These are phyloP conservation scores for Myotis yumanensis DNA, from an alignment of 2,113 vertebrate genomes.

Conservation along the genomic window DNA sequence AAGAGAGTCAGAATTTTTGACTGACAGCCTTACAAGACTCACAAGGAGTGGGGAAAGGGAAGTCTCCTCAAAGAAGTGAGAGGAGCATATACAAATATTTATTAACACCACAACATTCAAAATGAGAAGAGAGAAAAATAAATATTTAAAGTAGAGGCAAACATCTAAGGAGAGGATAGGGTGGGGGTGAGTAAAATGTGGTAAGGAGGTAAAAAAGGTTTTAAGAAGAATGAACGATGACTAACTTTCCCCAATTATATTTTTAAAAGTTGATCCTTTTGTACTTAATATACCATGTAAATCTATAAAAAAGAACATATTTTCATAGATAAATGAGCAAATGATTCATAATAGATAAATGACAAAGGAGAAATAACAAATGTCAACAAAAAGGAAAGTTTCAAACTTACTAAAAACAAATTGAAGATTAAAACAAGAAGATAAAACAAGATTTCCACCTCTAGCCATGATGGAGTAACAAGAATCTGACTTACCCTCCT, in stretches of 20 bases:
- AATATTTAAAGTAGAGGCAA: background rate
- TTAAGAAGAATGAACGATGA: background rate
- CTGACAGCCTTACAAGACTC: background rate
- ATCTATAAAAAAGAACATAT: slow-evolving; percentile 3
- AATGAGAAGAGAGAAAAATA: background rate
- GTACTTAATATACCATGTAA: background rate
- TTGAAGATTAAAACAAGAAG: background rate
- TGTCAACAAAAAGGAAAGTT: background rate
- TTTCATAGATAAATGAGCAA: background rate
- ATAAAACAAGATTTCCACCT: background rate
- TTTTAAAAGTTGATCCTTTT: background rate
- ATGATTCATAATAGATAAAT: background rate
- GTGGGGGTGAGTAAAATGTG: background rate
- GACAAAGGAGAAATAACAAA: background rate
- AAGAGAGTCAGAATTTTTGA: background rate
- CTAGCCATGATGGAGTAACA: background rate
- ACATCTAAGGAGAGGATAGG: background rate
- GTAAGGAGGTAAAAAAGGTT: background rate
- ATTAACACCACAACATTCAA: background rate
- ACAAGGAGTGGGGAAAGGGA: background rate
- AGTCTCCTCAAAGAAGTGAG: background rate
- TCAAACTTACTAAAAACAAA: background rate
- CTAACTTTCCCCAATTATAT: background rate
- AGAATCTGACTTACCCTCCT: background rate
- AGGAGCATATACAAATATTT: background rate